phyloP scores from a whole-genome alignment of 2,113 vertebrate genomes.

The Atherinomorus stipes region DNA sequence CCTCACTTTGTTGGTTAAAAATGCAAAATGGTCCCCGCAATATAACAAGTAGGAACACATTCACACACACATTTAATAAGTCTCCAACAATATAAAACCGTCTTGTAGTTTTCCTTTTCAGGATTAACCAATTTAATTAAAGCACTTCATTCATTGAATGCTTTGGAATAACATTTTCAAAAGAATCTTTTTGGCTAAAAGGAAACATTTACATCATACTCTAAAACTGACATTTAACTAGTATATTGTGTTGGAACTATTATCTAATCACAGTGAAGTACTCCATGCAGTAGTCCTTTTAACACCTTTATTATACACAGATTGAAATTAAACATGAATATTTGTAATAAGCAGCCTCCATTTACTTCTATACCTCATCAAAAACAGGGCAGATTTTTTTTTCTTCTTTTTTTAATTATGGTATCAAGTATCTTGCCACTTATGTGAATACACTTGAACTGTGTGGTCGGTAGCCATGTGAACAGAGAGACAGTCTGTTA shows the following conservation, averaged over 20 bases:
- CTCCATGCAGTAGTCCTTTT: not conserved
- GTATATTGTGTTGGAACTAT: not conserved
- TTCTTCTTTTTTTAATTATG: not conserved
- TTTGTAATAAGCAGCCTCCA: not conserved
- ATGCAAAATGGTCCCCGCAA: no score
- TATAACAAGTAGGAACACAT: no score
- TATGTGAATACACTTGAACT: conserved; percentile 34
- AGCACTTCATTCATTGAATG: conserved; percentile 25
- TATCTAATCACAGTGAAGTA: conserved; percentile 25
- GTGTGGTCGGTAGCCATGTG: conserved; percentile 22
- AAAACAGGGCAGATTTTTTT: conserved; percentile 3
- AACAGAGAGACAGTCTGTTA: conserved; percentile 31
- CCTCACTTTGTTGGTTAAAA: no score
- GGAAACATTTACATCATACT: conserved; percentile 14
- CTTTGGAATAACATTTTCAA: not conserved
- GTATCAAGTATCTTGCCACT: conserved; percentile 18
- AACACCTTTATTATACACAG: conserved; percentile 17
- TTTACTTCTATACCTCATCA: conserved; percentile 8
- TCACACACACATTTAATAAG: conserved; percentile 38
- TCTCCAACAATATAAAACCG: conserved; percentile 37
- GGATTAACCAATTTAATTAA: conserved; percentile 45
- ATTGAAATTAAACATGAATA: conserved; percentile 26
- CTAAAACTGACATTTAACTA: not conserved
- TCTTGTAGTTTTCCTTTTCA: conserved; percentile 46
- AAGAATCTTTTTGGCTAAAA: not conserved